Base-by-base conservation (phyloP, 2,113 vertebrate genomes). In the Chamaetylas fuelleborni region DNA sequence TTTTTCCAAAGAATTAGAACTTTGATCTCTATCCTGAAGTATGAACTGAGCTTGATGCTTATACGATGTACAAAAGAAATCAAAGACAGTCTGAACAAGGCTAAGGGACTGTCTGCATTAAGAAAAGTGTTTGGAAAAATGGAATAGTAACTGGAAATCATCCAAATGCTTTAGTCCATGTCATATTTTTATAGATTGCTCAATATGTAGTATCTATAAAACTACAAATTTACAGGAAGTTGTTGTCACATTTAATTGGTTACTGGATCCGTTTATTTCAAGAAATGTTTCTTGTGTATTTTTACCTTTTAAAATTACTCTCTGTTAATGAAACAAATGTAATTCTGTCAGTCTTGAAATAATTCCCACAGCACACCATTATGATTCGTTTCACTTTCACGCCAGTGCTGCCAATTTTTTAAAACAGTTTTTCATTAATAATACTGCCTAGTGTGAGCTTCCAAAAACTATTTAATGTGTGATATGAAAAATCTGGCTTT, bases 401-500 rank as follows among this genome's bases (percentile, higher is more conserved):
- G 88, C 19, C 5, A 28, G 64, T 28, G 33, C 38, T 97, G 93
- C 92, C 93, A 96, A 78, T 69, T 96, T 91, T 94, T 85, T 60
- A 81, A 92, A 93, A 48, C 40, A 72, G 34, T 76, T 92, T 95
- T 88, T 96, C 82, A 91, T 92, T 95, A 88, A 88, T 93, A 93
- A 84, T 64, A n/a, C 36, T 90, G 66, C 79, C 34, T 78, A 50
- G 65, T 73, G 56, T 24, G 34, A 93, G 61, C 45, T 92, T 72
- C 93, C 93, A 96, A 90, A 93, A 95, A 28, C 51, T 90, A 74
- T 92, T 94, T 89, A 87, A 85, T 57, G 62, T 77, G 45, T 81
- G 88, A 88, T 93, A 81, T 73, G 74, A 92, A 92, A 84, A 94
- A 82, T 51, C 48, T 88, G 48, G 29, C 54, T 73, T 82, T 92